Evolutionary conservation across 2,888 invertebrate genomes (phyloP), one percentile per base, ranked within the genome.

Genomic region (Neria commutata): DNA sequence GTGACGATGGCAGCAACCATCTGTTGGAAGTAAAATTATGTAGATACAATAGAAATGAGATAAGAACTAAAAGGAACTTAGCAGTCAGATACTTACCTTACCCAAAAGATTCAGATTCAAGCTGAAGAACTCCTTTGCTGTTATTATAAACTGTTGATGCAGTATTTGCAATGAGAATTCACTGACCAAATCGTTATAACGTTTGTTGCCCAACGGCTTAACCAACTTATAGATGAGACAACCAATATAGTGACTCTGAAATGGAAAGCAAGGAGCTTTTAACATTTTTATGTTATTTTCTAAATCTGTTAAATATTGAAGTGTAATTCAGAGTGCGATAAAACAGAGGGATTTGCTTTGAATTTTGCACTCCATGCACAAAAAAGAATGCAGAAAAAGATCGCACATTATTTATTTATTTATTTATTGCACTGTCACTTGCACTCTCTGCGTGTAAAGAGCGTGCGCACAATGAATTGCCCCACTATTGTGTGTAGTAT

Each of bases 61-160:
- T 1, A 1, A 33, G 11, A 2, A 19, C 19, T 10, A 42, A 33
- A 33, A 5, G 14, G 1, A 26, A 19, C 17, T 5, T 14, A 37
- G 37, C 5, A 4, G 16, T 37, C 5, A 34, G 5, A 8, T 48
- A 72, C 77, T 71, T 65, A 81, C 81, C 46, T 69, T 75, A 40
- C 81, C 80, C 17, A 81, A 58, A 1, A 81, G 59, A 24, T 76
- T 71, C 52, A 82, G 66, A 66, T 82, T 79, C 6, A 81, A 70
- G 26, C 61, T 72, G 21, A 81, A 81, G 63, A 82, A 81, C 8
- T 80, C 76, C 64, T 80, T 82, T 33, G 81, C 81, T 2, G 77
- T 77, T 6, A 81, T 70, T 16, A 71, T 63, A 29, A 81, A 79
- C 4, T 73, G 74, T 59, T 82, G 81, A 66, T 81, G 81, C 3